Base-by-base conservation (phyloP, 2,797 vertebrate species). In the Urosaurus nigricauda region DNA sequence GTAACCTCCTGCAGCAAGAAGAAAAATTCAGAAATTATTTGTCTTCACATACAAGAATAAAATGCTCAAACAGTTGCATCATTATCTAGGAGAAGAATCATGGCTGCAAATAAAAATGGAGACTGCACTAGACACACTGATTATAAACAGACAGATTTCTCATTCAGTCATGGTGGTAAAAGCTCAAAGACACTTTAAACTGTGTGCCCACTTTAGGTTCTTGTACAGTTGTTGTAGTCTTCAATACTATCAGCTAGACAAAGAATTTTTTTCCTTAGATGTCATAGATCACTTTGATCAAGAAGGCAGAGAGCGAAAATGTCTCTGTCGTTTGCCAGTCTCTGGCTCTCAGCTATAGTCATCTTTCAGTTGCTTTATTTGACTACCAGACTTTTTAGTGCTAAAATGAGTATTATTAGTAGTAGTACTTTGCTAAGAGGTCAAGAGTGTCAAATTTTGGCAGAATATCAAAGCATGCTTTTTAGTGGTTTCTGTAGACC, bases 401-500 rank as follows among this genome's bases (percentile, higher is more conserved):
- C 51, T 53, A 53, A 26, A 13, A 58, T 21, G 35, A 19, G 8
- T 60, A 37, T 56, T 87, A n/a, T 74, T 87, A 60, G 47, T 37
- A 47, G 9, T 75, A 81, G 35, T 88, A 29, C 80, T 65, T 75
- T 77, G 71, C 70, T 77, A 77, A 12, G 74, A 53, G 87, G 71
- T 88, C 80, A 83, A 71, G 32, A 43, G 58, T 77, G 71, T 88
- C 80, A 58, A 29, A 75, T 83, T 53, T 65, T 88, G 79, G 80
- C 70, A 88, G 56, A 29, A 26, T 47, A 88, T 83, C 87, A 88
- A 83, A 88, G 40, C 43, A 7, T 29, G 87, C 37, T 75, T 75
- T 87, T 88, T 88, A 88, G n/a, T 51, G 40, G 68, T 88, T 71
- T 83, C 71, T 87, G 53, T 37, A 51, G 12, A 37, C 70, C 32